phyloP scores from a whole-genome alignment of 1,140 invertebrate species.

The Lepidostoma basale region DNA sequence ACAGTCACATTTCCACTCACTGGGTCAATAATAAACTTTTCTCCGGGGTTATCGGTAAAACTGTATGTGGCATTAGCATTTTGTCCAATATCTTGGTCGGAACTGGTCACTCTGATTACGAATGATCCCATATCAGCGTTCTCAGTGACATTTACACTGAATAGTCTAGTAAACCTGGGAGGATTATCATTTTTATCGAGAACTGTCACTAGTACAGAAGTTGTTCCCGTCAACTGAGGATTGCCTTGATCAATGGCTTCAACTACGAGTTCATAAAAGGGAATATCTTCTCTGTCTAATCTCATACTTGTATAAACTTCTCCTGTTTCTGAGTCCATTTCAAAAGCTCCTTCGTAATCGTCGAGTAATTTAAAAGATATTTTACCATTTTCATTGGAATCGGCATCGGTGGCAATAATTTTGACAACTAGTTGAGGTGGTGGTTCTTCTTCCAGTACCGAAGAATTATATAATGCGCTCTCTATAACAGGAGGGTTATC shows the following conservation, averaged over 20 bases:
- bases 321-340: constrained; percentile 79
- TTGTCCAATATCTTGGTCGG: constrained; percentile 83
- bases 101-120: constrained; percentile 90
- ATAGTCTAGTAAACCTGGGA: constrained; percentile 88
- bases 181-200: constrained; percentile 95
- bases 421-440: constrained; percentile 78
- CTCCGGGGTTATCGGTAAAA: constrained; percentile 86
- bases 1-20: constrained; percentile 91
- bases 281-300: constrained; percentile 89
- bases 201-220: constrained; percentile 83
- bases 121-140: constrained; percentile 92
- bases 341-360: constrained; percentile 79
- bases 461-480: constrained; percentile 79
- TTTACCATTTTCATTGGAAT: constrained; percentile 86
- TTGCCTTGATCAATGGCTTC: constrained; percentile 87
- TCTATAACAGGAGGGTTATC: constrained; percentile 89
- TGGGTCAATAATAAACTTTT: constrained; percentile 88
- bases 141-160: constrained; percentile 94
- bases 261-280: constrained; percentile 81
- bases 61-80: constrained; percentile 90
- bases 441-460: constrained; percentile 83
- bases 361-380: constrained; percentile 79
- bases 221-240: constrained; percentile 80
- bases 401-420: constrained; percentile 83
- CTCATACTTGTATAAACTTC: constrained; percentile 83